Percentiles rank a stretch among this genome's conserved stretches.
Conservation (phyloP, 2,797 vertebrate species). For the Hippopotamyrus pictus region DNA sequence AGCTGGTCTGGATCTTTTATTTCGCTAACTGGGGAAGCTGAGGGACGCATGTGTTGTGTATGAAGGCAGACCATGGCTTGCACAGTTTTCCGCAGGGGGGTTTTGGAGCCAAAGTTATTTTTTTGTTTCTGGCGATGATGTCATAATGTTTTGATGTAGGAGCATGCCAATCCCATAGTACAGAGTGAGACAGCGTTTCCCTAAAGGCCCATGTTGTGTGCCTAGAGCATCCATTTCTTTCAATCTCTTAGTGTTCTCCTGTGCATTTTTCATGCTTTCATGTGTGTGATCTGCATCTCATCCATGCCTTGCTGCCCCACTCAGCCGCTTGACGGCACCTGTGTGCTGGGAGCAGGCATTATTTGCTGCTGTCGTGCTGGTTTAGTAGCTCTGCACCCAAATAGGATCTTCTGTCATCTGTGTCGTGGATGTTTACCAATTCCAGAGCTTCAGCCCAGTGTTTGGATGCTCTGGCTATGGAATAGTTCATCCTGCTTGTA, state of each 20-base stretch:
- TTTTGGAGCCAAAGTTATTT: background rate
- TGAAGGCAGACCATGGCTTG: background rate
- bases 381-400: conserved; percentile 43
- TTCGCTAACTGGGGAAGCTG: background rate
- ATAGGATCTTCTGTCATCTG: background rate
- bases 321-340: conserved; percentile 65
- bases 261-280: background rate
- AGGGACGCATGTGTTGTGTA: background rate
- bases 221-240: background rate
- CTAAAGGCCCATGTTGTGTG: background rate
- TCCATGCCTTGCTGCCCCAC: conserved; percentile 26
- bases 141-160: background rate
- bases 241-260: background rate
- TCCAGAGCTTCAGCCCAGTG: background rate
- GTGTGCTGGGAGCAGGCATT: conserved; percentile 72
- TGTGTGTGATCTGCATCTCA: background rate
- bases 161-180: background rate
- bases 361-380: conserved; percentile 72
- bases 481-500: conserved; percentile 24
- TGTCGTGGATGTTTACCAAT: background rate
- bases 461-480: conserved; percentile 6
- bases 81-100: background rate
- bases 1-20: background rate
- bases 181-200: background rate
- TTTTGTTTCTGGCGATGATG: background rate